Conservation (phyloP, 2,797 vertebrate genomes). For the Rhinoraja longicauda region DNA sequence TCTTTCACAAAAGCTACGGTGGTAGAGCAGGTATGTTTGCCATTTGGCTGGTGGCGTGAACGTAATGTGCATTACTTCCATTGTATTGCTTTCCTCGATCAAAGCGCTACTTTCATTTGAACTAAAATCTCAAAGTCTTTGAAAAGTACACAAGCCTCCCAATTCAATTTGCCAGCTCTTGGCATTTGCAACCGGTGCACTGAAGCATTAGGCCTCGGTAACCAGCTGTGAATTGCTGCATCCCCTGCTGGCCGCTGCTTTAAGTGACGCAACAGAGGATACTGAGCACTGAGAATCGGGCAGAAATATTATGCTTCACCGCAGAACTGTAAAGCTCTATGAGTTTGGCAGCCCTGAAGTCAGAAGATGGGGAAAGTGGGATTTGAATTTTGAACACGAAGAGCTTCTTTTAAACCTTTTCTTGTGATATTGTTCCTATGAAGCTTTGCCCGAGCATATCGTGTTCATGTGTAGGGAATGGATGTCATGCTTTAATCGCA, state of each 20-base stretch:
- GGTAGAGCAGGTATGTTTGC: neutral
- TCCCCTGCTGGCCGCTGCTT: neutral
- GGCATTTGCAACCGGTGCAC: neutral
- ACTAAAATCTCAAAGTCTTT: neutral
- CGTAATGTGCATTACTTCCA: neutral
- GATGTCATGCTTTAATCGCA: neutral
- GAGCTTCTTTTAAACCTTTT: neutral
- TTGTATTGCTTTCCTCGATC: neutral
- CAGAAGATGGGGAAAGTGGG: neutral
- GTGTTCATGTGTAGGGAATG: neutral
- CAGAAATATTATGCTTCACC: slow-evolving; percentile 12
- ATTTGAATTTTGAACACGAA: neutral
- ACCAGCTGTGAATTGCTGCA: neutral
- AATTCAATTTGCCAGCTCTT: neutral
- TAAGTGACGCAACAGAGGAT: neutral
- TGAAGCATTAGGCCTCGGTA: neutral
- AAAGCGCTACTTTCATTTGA: neutral
- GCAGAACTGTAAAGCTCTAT: neutral
- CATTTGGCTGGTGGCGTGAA: neutral
- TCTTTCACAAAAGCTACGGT: neutral
- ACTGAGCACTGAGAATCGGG: neutral
- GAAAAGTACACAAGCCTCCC: neutral
- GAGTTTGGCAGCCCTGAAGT: neutral
- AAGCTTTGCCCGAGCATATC: neutral
- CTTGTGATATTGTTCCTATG: neutral